Evolutionary conservation across 53 echinoderm and acorn worm genomes (phyloP).

Genomic region (Crossaster papposus): DNA sequence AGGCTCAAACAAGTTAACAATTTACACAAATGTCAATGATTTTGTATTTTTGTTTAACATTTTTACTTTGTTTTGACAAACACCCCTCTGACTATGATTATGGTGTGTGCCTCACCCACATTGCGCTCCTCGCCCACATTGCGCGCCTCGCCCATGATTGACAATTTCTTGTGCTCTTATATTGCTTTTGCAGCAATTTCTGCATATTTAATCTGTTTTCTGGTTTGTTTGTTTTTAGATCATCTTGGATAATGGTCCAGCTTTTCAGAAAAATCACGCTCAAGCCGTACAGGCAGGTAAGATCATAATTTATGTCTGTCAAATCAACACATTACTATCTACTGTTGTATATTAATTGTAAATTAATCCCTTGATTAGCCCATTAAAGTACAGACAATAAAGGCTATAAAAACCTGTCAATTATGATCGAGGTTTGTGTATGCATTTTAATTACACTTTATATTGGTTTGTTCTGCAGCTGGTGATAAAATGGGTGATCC

Average conservation of each 20-base stretch:
- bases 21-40: too few relatives aligned
- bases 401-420: too few relatives aligned
- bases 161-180: neutral
- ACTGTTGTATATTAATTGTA: too few relatives aligned
- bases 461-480: constrained; percentile 51
- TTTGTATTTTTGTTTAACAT: neutral
- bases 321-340: too few relatives aligned
- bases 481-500: constrained; percentile 87
- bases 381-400: too few relatives aligned
- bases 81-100: too few relatives aligned
- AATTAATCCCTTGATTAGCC: too few relatives aligned
- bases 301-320: neutral
- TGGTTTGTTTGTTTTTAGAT: constrained; percentile 57
- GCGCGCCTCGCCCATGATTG: too few relatives aligned
- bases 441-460: neutral
- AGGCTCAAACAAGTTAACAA: too few relatives aligned
- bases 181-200: neutral
- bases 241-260: constrained; percentile 95
- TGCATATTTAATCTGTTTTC: constrained; percentile 1
- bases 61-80: too few relatives aligned
- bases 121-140: too few relatives aligned
- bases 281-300: constrained; percentile 70
- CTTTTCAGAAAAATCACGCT: constrained; percentile 66
- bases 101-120: too few relatives aligned
- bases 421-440: neutral